Evolutionary conservation across 2,797 vertebrate genomes (phyloP).

Genomic region (Rhyacichthys aspro): DNA sequence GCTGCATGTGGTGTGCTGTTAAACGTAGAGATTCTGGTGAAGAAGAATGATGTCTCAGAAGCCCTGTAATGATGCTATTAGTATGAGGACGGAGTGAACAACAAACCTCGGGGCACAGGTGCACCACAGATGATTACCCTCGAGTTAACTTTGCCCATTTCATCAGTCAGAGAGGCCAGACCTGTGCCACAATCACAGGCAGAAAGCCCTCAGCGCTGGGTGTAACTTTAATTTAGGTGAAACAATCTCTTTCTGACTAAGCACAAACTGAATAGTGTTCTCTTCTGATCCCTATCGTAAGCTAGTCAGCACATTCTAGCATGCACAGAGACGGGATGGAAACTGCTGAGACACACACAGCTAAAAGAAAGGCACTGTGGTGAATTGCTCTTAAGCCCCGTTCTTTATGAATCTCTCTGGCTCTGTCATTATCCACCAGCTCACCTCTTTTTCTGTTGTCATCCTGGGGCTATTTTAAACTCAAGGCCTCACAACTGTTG

Average conservation of each 20-base stretch:
- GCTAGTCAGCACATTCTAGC: conserved; percentile 65
- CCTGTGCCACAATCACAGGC: conserved; percentile 33
- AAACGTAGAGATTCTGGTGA: neutral
- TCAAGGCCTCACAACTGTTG: conserved; percentile 48
- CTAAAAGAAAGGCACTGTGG: conserved; percentile 28
- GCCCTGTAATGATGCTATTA: conserved; percentile 58
- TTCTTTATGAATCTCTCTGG: conserved; percentile 27
- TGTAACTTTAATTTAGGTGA: conserved; percentile 60
- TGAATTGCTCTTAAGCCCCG: conserved; percentile 42
- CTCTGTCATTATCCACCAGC: conserved; percentile 18
- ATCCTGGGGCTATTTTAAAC: conserved; percentile 47
- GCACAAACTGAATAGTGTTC: conserved; percentile 60
- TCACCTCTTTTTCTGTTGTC: neutral
- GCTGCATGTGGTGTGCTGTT: conserved; percentile 6
- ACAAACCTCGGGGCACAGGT: conserved; percentile 55
- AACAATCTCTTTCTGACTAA: conserved; percentile 65
- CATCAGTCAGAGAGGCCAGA: conserved; percentile 50
- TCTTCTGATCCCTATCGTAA: conserved; percentile 57
- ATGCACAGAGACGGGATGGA: conserved; percentile 45
- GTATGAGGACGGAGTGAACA: conserved; percentile 44
- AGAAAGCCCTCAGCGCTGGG: conserved; percentile 13
- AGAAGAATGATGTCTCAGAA: conserved; percentile 44
- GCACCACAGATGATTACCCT: conserved; percentile 49
- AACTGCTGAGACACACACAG: conserved; percentile 60
- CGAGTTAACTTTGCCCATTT: conserved; percentile 47